Evolutionary conservation across 2,888 invertebrate species (phyloP).

Genomic region (Gryllus longicercus): DNA sequence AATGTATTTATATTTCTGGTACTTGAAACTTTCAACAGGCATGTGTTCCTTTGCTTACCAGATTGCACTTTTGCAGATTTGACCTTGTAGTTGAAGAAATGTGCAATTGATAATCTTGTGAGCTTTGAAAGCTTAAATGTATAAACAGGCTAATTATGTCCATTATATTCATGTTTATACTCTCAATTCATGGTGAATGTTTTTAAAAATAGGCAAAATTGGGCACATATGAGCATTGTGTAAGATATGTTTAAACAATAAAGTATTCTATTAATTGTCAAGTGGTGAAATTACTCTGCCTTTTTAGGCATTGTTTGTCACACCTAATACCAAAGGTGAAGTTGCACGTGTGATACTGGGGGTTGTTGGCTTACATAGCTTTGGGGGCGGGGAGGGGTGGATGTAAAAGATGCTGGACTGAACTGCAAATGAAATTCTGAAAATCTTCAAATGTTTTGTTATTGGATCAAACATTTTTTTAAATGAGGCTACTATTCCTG

Average conservation of each 20-base stretch:
- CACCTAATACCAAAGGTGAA: background rate
- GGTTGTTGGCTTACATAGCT: background rate
- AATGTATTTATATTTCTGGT: too few relatives aligned
- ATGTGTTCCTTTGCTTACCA: background rate
- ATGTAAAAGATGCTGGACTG: too few relatives aligned
- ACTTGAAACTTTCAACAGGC: too few relatives aligned
- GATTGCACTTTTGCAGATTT: background rate
- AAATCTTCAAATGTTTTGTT: too few relatives aligned
- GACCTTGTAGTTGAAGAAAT: background rate
- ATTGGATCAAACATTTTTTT: too few relatives aligned
- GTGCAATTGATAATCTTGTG: constrained; percentile 17
- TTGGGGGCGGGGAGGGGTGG: too few relatives aligned
- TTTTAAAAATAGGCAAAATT: background rate
- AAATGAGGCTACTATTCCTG: too few relatives aligned
- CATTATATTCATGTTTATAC: constrained; percentile 7
- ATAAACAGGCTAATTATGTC: background rate
- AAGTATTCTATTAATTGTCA: constrained; percentile 2
- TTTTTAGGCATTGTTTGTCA: background rate
- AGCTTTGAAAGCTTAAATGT: background rate
- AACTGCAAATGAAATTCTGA: too few relatives aligned
- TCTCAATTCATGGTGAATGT: constrained; percentile 2
- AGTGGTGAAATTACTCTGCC: background rate
- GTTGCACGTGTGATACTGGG: background rate
- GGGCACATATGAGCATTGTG: background rate
- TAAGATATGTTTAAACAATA: background rate